phyloP scores from a whole-genome alignment of 1,140 invertebrate genomes.

The Diorhabda sublineata region DNA sequence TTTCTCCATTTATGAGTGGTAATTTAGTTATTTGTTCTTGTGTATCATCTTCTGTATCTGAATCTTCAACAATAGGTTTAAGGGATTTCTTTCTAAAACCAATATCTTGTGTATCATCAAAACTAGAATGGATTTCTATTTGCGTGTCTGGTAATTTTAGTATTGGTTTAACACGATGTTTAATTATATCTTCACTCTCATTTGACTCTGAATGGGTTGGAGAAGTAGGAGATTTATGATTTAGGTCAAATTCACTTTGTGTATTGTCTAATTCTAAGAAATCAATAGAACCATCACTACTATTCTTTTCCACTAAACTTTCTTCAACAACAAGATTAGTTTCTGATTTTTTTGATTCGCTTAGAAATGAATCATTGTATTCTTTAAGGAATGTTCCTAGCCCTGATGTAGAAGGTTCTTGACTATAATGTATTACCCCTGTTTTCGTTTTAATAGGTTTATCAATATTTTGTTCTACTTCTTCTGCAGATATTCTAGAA shows the following conservation, averaged over 20 bases:
- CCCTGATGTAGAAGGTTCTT: slow-evolving; percentile 11
- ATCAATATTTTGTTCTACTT: background rate
- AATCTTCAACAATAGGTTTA: background rate
- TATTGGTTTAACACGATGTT: background rate
- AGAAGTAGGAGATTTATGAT: background rate
- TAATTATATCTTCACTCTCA: background rate
- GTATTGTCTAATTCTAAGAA: slow-evolving; percentile 24
- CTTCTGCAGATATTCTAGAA: background rate
- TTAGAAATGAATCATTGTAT: slow-evolving; percentile 6
- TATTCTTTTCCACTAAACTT: slow-evolving; percentile 15
- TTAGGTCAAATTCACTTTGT: background rate
- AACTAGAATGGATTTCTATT: background rate
- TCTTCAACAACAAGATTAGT: slow-evolving; percentile 2
- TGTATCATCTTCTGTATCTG: slow-evolving; percentile 5
- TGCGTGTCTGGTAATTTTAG: background rate
- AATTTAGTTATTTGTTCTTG: background rate
- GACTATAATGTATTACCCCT: slow-evolving; percentile 1
- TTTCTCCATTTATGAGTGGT: background rate
- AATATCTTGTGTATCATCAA: slow-evolving; percentile 8
- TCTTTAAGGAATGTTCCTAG: background rate
- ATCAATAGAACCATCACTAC: slow-evolving; percentile 29
- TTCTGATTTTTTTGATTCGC: background rate
- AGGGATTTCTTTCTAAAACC: slow-evolving; percentile 1
- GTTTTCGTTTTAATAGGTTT: background rate
- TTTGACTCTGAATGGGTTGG: background rate